Conservation (phyloP, 2,113 vertebrate genomes). For the Pelusios castaneus region DNA sequence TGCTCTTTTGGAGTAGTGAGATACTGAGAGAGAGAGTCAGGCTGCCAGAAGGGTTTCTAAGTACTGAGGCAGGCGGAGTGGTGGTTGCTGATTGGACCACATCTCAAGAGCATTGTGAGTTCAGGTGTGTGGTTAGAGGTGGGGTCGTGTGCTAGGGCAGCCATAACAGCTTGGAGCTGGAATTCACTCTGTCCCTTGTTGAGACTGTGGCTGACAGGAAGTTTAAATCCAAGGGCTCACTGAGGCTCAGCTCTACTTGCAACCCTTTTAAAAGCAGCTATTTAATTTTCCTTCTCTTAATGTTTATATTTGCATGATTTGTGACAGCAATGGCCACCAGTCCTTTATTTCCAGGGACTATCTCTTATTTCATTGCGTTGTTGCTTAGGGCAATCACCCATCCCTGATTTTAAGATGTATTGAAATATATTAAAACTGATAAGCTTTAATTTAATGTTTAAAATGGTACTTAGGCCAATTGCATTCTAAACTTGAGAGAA, state of each 20-base stretch:
- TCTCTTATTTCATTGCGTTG: not conserved
- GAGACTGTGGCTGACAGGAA: not conserved
- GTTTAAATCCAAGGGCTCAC: not conserved
- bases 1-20: not conserved
- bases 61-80: not conserved
- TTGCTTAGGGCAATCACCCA: not conserved
- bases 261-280: not conserved
- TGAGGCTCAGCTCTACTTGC: constrained; percentile 5
- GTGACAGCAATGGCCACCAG: not conserved
- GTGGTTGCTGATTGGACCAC: not conserved
- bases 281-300: not conserved
- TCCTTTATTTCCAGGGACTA: not conserved
- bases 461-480: not conserved
- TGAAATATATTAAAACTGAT: not conserved
- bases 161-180: not conserved
- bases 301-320: constrained; percentile 22
- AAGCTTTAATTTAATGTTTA: not conserved
- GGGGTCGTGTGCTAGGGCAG: not conserved
- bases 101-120: not conserved
- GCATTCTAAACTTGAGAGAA: not conserved
- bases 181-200: not conserved
- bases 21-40: not conserved
- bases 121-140: not conserved
- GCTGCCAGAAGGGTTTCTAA: not conserved
- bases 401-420: not conserved